Percentiles rank a stretch among this genome's conserved stretches.
phyloP scores from a whole-genome alignment of 2,113 vertebrate genomes.

The Nymphicus hollandicus region DNA sequence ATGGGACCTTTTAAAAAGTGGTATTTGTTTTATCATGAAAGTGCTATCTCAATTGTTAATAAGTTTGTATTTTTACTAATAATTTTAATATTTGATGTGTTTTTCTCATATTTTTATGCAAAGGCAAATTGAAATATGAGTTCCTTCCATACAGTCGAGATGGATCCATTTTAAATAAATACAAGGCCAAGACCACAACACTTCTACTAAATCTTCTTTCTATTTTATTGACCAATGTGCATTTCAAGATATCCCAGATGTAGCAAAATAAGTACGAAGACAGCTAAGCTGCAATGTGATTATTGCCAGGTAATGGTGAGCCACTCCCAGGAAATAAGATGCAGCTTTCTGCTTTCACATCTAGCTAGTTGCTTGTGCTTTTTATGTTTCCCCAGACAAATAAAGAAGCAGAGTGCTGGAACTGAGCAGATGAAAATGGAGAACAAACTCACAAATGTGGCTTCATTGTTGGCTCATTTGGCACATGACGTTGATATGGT shows the following conservation, averaged over 20 bases:
- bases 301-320: neutral
- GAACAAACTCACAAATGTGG: neutral
- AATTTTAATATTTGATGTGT: neutral
- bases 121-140: neutral
- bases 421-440: neutral
- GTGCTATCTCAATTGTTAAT: neutral
- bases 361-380: neutral
- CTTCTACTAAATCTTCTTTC: neutral
- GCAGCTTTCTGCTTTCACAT: neutral
- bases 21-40: neutral
- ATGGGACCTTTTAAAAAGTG: neutral
- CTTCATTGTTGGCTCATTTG: neutral
- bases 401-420: neutral
- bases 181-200: neutral
- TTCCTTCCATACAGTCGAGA: neutral
- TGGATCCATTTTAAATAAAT: neutral
- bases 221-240: neutral
- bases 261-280: neutral
- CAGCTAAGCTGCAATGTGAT: neutral
- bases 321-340: neutral
- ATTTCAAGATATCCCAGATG: neutral
- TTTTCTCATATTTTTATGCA: neutral
- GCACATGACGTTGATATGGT: neutral
- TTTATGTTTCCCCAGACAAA: neutral
- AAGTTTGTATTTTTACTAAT: neutral